These are phyloP conservation scores for Elegia similella DNA, from an alignment of 2,888 invertebrate genomes.

Conservation along the genomic window DNA sequence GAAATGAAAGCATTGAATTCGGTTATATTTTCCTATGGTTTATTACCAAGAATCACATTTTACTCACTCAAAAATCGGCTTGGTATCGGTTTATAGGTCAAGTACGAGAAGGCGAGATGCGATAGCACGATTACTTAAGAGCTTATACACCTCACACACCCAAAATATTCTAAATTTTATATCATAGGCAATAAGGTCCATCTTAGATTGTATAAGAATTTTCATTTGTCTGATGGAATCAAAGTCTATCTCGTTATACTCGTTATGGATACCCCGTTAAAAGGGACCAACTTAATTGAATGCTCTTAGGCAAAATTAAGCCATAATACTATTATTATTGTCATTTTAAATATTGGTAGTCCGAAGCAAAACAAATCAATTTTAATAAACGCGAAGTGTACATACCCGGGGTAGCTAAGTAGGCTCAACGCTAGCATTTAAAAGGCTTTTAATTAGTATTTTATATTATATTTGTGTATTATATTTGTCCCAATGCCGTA, in stretches of 20 bases:
- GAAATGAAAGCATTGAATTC: too few species aligned
- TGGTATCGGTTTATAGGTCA: conserved; percentile 53
- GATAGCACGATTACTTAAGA: background rate
- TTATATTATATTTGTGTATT: too few species aligned
- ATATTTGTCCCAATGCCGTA: too few species aligned
- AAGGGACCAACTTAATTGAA: conserved; percentile 45
- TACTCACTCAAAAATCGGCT: conserved; percentile 38
- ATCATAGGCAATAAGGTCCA: background rate
- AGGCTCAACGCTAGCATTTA: too few species aligned
- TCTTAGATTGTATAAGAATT: conserved; percentile 4
- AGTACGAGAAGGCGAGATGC: conserved; percentile 36
- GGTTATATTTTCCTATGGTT: background rate
- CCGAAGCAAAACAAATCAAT: too few species aligned
- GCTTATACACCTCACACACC: background rate
- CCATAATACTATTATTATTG: conserved; percentile 38
- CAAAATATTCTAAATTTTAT: background rate
- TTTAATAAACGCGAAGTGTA: too few species aligned
- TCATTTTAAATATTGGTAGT: background rate
- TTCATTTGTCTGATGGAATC: conserved; percentile 19
- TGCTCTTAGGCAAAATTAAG: conserved; percentile 51
- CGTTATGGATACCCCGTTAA: conserved; percentile 42
- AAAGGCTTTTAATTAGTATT: too few species aligned
- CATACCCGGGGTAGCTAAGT: too few species aligned
- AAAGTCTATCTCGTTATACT: conserved; percentile 29
- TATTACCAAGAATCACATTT: conserved; percentile 8